A percentile compares a stretch with the other conserved stretches of the same genome.
Conservation (phyloP, 2,797 vertebrate genomes). For the Gila robusta region DNA sequence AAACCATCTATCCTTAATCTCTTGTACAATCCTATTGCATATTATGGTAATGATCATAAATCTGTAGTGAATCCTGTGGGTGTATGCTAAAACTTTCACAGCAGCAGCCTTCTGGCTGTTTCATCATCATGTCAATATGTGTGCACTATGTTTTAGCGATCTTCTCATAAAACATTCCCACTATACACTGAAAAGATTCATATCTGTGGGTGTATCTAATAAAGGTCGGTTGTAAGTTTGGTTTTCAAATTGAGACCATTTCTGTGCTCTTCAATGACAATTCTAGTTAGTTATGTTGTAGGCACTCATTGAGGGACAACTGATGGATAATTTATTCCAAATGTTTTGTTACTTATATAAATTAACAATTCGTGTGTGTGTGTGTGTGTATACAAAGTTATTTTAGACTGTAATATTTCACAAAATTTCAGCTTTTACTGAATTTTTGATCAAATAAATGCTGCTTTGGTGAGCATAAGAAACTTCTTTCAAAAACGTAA, state of each 20-base stretch:
- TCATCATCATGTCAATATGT: constrained; percentile 28
- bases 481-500: neutral
- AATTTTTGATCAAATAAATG: too few species aligned
- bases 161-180: constrained; percentile 23
- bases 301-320: neutral
- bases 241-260: neutral
- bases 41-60: constrained; percentile 10
- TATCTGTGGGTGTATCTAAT: neutral
- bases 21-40: neutral
- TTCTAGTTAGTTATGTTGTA: too few species aligned
- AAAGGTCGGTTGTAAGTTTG: neutral
- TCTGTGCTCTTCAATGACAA: neutral
- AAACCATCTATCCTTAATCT: constrained; percentile 4
- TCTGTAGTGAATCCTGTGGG: constrained; percentile 14
- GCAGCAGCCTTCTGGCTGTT: constrained; percentile 4
- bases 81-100: constrained; percentile 10
- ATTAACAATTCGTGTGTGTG: too few species aligned
- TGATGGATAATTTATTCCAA: too few species aligned
- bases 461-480: neutral
- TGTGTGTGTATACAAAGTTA: too few species aligned
- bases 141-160: neutral
- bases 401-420: too few species aligned
- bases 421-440: too few species aligned
- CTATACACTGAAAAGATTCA: neutral
- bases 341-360: neutral